These are phyloP conservation scores for Papilio polyxenes DNA, from an alignment of 1,140 invertebrate species.

Conservation along the genomic window DNA sequence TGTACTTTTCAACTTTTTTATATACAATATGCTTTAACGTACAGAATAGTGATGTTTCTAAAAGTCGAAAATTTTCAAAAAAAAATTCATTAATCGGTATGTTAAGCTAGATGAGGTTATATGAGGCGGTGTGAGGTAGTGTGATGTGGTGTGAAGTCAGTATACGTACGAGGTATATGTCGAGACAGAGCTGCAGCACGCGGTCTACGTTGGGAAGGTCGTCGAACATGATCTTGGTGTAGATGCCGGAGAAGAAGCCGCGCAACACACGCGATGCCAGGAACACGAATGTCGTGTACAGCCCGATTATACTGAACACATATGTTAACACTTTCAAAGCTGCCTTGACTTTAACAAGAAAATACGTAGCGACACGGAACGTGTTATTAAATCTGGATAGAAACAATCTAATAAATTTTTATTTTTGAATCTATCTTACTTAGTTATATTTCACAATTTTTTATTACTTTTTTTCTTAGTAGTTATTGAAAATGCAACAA, in stretches of 20 bases:
- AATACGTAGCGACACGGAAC: no score
- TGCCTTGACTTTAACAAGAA: no score
- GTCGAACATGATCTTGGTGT: slow-evolving; percentile 97
- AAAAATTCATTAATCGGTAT: no score
- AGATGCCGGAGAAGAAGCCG: slow-evolving; percentile 92
- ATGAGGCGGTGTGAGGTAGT: not conserved
- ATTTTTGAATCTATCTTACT: no score
- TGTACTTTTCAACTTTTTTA: not conserved
- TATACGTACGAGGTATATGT: slow-evolving; percentile 94
- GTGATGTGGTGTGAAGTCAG: slow-evolving; percentile 34
- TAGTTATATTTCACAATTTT: no score
- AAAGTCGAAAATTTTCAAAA: no score
- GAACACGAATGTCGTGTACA: slow-evolving; percentile 98
- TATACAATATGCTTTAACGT: no score
- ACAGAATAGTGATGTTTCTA: no score
- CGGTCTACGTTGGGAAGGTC: slow-evolving; percentile 98
- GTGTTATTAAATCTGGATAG: no score
- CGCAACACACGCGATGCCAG: slow-evolving; percentile 93
- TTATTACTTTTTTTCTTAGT: no score
- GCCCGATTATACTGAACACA: slow-evolving; percentile 92
- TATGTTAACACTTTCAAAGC: not conserved
- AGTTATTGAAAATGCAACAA: no score
- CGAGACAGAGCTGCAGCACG: slow-evolving; percentile 94
- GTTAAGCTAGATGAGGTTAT: not conserved
- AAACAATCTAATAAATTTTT: no score